Evolutionary conservation across 2,888 invertebrate genomes (phyloP).

Genomic region (Falcaria lacertinaria): DNA sequence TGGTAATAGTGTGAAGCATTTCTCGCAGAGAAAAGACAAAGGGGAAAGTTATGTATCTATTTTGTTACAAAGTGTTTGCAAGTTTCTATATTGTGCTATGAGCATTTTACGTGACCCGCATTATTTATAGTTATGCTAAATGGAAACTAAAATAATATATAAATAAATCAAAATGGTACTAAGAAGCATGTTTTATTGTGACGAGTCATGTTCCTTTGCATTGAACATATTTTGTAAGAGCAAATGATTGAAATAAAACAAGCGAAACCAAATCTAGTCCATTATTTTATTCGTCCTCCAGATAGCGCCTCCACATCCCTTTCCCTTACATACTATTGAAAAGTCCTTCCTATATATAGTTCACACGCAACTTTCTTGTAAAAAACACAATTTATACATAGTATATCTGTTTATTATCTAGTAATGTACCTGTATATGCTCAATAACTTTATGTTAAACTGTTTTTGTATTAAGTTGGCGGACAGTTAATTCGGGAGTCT

Average conservation of each 20-base stretch:
- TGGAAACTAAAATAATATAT: slow-evolving; percentile 78
- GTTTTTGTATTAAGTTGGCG: too few relatives aligned
- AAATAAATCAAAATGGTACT: slow-evolving; percentile 79
- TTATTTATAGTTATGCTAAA: slow-evolving; percentile 80
- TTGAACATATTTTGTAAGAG: slow-evolving; percentile 81
- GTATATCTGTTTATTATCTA: too few relatives aligned
- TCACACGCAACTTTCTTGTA: too few relatives aligned
- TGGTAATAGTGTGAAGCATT: slow-evolving; percentile 71
- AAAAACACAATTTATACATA: neutral
- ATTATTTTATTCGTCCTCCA: slow-evolving; percentile 43
- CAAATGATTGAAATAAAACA: slow-evolving; percentile 80
- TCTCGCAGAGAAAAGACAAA: slow-evolving; percentile 73
- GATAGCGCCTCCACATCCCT: slow-evolving; percentile 7
- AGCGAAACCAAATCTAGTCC: slow-evolving; percentile 72
- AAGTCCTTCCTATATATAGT: too few relatives aligned
- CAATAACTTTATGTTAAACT: too few relatives aligned
- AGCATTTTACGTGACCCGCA: slow-evolving; percentile 79
- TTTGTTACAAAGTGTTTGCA: slow-evolving; percentile 81
- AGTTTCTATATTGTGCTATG: slow-evolving; percentile 80
- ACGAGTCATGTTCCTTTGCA: slow-evolving; percentile 80
- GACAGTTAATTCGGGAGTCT: too few relatives aligned
- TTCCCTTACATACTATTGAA: slow-evolving; percentile 7
- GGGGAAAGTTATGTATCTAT: slow-evolving; percentile 77
- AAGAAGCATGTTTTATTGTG: slow-evolving; percentile 80
- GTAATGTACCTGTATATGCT: too few relatives aligned